phyloP scores from a whole-genome alignment of 2,888 invertebrate species.

The Acrobasis repandana region DNA sequence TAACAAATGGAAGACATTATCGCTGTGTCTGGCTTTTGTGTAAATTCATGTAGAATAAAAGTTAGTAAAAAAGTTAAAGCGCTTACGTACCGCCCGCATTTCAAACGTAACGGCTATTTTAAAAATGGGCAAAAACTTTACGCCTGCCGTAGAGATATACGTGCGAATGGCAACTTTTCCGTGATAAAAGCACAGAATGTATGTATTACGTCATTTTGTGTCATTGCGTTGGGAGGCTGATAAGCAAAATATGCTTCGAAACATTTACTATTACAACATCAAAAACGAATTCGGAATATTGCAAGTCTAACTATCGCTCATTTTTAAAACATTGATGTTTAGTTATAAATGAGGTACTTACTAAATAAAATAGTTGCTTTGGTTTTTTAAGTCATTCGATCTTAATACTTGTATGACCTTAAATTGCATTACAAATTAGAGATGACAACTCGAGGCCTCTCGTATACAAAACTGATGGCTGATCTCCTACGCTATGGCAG shows the following conservation, averaged over 20 bases:
- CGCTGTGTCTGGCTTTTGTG: slow-evolving; percentile 72
- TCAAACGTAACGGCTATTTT: slow-evolving; percentile 63
- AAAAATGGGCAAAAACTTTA: slow-evolving; percentile 53
- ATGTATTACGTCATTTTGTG: slow-evolving; percentile 7
- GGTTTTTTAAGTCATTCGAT: too few relatives aligned
- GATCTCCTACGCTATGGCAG: too few relatives aligned
- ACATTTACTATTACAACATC: neutral
- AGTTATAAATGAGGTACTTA: too few relatives aligned
- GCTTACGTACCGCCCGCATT: slow-evolving; percentile 61
- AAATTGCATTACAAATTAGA: too few relatives aligned
- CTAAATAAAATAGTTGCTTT: too few relatives aligned
- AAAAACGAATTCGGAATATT: neutral
- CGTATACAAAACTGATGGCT: too few relatives aligned
- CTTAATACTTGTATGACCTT: too few relatives aligned
- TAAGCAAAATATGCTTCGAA: slow-evolving; percentile 5
- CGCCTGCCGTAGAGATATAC: slow-evolving; percentile 42
- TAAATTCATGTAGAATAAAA: slow-evolving; percentile 75
- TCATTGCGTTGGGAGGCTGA: neutral
- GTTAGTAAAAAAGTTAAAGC: slow-evolving; percentile 69
- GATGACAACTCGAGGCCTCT: too few relatives aligned
- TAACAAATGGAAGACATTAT: slow-evolving; percentile 79
- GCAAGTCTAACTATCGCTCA: too few relatives aligned
- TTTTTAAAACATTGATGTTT: too few relatives aligned
- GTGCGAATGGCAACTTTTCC: slow-evolving; percentile 41
- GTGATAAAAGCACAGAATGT: slow-evolving; percentile 38